Base-by-base conservation (phyloP, 2,888 invertebrate species). In the Chelonus formosanus region DNA sequence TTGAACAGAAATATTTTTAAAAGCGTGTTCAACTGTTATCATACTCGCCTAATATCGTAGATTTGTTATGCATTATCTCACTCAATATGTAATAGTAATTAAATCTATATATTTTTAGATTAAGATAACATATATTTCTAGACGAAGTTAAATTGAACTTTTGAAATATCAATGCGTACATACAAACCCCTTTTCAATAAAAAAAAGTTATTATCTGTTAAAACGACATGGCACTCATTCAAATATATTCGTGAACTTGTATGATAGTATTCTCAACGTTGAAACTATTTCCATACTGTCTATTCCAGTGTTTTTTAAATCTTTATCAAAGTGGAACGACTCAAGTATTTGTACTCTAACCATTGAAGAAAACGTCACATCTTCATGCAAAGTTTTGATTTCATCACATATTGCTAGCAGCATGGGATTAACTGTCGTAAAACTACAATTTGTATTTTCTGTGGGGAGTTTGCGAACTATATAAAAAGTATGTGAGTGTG, bases 371-470 rank as follows among this genome's bases (percentile, higher is more conserved):
- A 8, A 31, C 7, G 56, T 4, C 35, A 67, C 63, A 61, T 60
- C 53, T 45, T 36, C 32, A 5, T 20, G 34, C 35, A 71, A 77
- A 74, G 67, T 75, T 76, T 73, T 74, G 74, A 74, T 75, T 75
- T 69, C 71, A 67, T 74, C 71, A 57, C 63, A 65, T 64, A 43
- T 53, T 59, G 61, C 55, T 56, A 50, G 52, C 70, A 67, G 58
- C 63, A 63, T 64, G 67, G 74, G 69, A 76, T 77, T 75, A 76
- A 77, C 73, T 74, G 70, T 72, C 71, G 75, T 74, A 74, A 75
- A 75, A 75, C 69, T 76, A 75, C 75, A 75, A 75, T 76, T 78
- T 75, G 73, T 76, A 74, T 76, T 74, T 74, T 73, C 67, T 58
- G 34, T 31, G 68, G 70, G 65, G 60, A 71, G 64, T 59, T 52